phyloP scores from a whole-genome alignment of 2,888 invertebrate species.

The Apamea crenata region DNA sequence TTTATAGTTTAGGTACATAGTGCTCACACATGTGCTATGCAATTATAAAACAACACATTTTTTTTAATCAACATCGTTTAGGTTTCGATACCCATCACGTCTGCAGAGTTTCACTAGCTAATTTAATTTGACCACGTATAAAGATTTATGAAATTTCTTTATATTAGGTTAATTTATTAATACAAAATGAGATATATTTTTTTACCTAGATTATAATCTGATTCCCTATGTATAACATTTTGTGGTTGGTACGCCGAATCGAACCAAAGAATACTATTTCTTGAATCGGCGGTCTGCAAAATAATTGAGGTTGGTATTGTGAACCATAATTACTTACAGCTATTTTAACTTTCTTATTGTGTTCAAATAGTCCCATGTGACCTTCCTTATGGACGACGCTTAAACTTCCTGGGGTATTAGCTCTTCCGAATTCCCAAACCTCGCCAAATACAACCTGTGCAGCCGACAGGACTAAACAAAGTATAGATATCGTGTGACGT shows the following conservation, averaged over 20 bases:
- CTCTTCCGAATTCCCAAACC: conserved; percentile 47
- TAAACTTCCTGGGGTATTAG: background rate
- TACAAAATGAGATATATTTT: no score
- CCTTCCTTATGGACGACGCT: conserved; percentile 35
- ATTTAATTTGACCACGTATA: no score
- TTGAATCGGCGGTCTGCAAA: no score
- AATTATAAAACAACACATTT: no score
- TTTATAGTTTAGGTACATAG: no score
- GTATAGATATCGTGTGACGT: conserved; percentile 7
- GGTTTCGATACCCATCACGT: no score
- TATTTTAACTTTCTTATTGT: conserved; percentile 39
- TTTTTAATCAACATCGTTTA: no score
- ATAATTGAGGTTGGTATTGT: background rate
- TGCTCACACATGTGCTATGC: no score
- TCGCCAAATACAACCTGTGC: conserved; percentile 28
- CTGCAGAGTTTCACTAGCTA: no score
- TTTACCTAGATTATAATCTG: background rate
- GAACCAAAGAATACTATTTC: background rate
- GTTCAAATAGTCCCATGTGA: conserved; percentile 40
- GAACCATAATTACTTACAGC: conserved; percentile 39
- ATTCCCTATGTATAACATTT: background rate
- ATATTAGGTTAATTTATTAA: background rate
- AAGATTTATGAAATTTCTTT: background rate
- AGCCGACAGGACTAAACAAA: conserved; percentile 32
- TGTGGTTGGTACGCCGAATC: background rate